Percentiles rank a stretch among this genome's conserved stretches.
These are phyloP conservation scores for Cyanistes caeruleus DNA, from an alignment of 2,113 vertebrate genomes.

Conservation along the genomic window DNA sequence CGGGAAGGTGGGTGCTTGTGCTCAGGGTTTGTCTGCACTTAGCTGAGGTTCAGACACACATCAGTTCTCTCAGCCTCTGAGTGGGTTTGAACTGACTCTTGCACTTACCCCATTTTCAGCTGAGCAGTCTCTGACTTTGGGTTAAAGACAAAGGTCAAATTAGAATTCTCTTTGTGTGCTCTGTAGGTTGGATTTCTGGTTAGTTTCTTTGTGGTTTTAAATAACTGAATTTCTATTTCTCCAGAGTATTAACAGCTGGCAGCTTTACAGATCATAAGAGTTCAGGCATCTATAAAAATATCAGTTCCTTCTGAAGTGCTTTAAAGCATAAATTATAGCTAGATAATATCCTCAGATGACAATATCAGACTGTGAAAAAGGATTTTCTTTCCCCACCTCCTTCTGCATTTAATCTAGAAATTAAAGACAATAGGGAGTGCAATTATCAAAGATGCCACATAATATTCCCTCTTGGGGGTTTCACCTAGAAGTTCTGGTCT, in stretches of 20 bases:
- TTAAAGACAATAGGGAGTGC: background rate
- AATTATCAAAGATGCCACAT: background rate
- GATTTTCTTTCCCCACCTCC: slow-evolving; percentile 1
- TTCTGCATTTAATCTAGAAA: slow-evolving; percentile 17
- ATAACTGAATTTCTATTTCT: slow-evolving; percentile 22
- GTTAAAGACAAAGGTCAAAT: slow-evolving; percentile 46
- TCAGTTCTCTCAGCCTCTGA: background rate
- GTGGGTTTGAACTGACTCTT: background rate
- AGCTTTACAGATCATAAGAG: slow-evolving; percentile 27
- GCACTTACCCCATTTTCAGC: background rate
- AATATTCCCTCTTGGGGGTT: background rate
- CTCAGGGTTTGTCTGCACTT: background rate
- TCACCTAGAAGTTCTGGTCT: background rate
- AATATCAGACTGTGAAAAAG: slow-evolving; percentile 1
- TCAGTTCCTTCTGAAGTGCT: slow-evolving; percentile 26
- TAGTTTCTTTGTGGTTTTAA: slow-evolving; percentile 31
- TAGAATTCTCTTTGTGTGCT: background rate
- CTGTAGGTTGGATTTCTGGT: background rate
- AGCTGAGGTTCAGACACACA: background rate
- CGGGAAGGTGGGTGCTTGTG: background rate
- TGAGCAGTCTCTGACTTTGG: slow-evolving; percentile 5
- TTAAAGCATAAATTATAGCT: slow-evolving; percentile 15
- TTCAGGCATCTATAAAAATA: slow-evolving; percentile 40
- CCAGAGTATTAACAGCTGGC: slow-evolving; percentile 31
- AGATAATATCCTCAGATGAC: slow-evolving; percentile 28